Evolutionary conservation across 2,888 invertebrate species (phyloP).

Genomic region (Trileptium ribeirensis): DNA sequence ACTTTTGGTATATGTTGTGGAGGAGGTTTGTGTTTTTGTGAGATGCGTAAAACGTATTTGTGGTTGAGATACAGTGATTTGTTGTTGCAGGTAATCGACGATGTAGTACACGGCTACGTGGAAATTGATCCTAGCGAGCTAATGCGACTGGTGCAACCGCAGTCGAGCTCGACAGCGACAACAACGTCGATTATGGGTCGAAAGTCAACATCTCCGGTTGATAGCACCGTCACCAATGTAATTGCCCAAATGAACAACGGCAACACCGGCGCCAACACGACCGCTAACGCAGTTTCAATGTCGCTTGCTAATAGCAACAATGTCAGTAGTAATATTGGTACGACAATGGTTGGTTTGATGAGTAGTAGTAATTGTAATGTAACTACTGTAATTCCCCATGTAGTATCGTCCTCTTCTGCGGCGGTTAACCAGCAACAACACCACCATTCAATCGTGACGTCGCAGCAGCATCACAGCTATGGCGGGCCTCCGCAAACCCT

Average conservation of each 20-base stretch:
- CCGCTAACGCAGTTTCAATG: not conserved
- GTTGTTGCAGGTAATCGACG: conserved; percentile 28
- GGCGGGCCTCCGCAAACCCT: no score
- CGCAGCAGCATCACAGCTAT: no score
- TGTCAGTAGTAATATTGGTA: not conserved
- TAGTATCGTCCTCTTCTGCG: no score
- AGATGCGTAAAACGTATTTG: no score
- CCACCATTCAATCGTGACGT: no score
- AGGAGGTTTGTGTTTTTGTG: no score
- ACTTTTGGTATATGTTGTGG: no score
- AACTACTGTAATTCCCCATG: no score
- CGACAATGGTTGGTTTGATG: no score
- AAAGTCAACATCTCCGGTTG: not conserved
- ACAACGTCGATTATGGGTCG: not conserved
- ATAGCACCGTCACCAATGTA: not conserved
- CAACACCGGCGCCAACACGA: not conserved
- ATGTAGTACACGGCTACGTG: conserved; percentile 29
- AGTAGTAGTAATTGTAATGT: no score
- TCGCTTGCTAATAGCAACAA: not conserved
- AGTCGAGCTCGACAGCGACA: not conserved
- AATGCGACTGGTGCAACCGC: conserved; percentile 11
- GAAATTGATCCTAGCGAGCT: conserved; percentile 29
- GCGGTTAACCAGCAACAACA: no score
- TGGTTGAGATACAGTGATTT: no score
- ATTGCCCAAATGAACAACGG: not conserved